A percentile compares a stretch with the other conserved stretches of the same genome.
These are phyloP conservation scores for Dilophus febrilis DNA, from an alignment of 2,888 invertebrate genomes.

Conservation along the genomic window DNA sequence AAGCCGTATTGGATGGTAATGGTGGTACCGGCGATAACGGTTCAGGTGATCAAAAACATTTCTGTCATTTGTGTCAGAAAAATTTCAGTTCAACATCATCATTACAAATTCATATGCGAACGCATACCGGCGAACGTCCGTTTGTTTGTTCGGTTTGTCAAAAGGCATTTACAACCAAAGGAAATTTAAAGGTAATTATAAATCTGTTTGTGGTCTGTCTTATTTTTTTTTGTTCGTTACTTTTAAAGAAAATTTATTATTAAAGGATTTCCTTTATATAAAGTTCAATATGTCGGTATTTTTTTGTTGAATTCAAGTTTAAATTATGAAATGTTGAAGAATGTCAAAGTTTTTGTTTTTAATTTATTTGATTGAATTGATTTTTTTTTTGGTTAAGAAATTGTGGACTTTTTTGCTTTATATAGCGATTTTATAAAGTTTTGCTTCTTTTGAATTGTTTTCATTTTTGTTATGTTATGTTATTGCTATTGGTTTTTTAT, in stretches of 20 bases:
- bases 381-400: too few species aligned
- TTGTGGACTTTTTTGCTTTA: too few species aligned
- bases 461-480: too few species aligned
- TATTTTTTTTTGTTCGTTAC: slow-evolving; percentile 5
- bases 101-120: slow-evolving; percentile 96
- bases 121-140: slow-evolving; percentile 93
- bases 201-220: slow-evolving; percentile 6
- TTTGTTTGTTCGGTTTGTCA: slow-evolving; percentile 91
- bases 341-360: too few species aligned
- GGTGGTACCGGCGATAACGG: slow-evolving; percentile 1
- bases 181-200: slow-evolving; percentile 75
- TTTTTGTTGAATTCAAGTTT: too few species aligned
- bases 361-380: too few species aligned
- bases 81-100: slow-evolving; percentile 97
- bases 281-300: too few species aligned
- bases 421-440: too few species aligned
- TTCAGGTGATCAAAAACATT: slow-evolving; percentile 49
- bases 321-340: too few species aligned
- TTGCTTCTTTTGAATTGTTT: too few species aligned
- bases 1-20: slow-evolving; percentile 1
- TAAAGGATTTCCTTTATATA: too few species aligned
- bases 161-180: slow-evolving; percentile 95
- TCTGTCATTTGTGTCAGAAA: slow-evolving; percentile 95
- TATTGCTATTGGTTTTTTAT: too few species aligned
- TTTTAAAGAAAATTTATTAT: not conserved